Conservation (phyloP, 2,797 vertebrate genomes). For the Hemitrygon akajei region DNA sequence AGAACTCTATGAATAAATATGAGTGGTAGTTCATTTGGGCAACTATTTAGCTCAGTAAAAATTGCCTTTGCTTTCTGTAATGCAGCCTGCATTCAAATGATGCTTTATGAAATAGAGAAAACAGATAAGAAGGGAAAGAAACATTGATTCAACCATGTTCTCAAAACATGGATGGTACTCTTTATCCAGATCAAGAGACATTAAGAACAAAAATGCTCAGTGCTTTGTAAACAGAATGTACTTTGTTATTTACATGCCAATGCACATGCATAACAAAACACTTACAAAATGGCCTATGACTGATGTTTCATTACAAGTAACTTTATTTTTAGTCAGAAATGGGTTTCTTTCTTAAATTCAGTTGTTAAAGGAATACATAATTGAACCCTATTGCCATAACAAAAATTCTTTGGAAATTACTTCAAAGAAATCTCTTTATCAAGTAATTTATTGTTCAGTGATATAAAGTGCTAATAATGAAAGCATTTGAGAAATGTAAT, state of each 20-base stretch:
- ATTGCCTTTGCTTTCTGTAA: not conserved
- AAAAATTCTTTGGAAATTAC: slow-evolving; percentile 9
- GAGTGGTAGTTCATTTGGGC: not conserved
- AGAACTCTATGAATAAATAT: not conserved
- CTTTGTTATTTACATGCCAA: not conserved
- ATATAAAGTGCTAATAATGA: not conserved
- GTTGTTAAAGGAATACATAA: not conserved
- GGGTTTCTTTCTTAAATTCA: slow-evolving; percentile 8
- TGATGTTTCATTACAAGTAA: not conserved
- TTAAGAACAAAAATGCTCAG: not conserved
- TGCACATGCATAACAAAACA: not conserved
- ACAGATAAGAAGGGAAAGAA: not conserved
- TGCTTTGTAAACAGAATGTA: not conserved
- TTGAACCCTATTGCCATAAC: not conserved
- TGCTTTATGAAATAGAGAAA: not conserved
- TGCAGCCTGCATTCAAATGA: not conserved
- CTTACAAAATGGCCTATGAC: not conserved
- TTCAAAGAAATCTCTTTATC: not conserved
- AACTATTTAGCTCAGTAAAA: not conserved
- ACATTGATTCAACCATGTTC: too few relatives aligned
- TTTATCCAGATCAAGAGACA: not conserved
- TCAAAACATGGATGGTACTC: too few relatives aligned
- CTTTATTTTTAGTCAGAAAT: not conserved
- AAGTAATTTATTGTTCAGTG: not conserved
- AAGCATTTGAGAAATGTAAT: not conserved